Conservation (phyloP, 2,113 vertebrate genomes). For the Tonatia bakeri region DNA sequence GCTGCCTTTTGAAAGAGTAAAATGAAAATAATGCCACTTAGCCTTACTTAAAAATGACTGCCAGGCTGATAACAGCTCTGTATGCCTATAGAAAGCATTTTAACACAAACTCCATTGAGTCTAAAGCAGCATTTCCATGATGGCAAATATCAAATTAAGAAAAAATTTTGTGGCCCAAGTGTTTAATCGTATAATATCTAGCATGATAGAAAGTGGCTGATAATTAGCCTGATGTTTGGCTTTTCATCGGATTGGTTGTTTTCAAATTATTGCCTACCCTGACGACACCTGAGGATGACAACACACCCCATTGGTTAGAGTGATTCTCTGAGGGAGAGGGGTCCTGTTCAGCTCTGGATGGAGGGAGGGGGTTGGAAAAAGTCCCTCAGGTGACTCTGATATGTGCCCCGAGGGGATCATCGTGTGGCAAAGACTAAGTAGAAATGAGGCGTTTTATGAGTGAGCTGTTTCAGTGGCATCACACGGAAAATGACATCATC, state of each 20-base stretch:
- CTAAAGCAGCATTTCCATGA: neutral
- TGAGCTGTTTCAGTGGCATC: constrained; percentile 26
- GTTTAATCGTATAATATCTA: neutral
- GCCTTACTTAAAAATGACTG: neutral
- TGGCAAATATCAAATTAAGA: neutral
- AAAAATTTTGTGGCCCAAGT: neutral
- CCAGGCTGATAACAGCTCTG: neutral
- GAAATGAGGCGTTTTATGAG: constrained; percentile 71
- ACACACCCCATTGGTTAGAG: neutral
- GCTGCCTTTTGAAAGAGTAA: neutral
- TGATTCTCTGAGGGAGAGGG: neutral
- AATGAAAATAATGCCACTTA: neutral
- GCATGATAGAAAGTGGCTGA: neutral
- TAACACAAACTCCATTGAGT: neutral
- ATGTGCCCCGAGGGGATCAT: constrained; percentile 17
- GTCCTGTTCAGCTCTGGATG: neutral
- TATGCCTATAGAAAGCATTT: neutral
- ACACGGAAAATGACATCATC: constrained; percentile 64
- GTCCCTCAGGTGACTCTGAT: constrained; percentile 6
- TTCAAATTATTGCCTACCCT: constrained; percentile 22
- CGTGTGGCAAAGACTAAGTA: constrained; percentile 30
- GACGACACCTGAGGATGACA: neutral
- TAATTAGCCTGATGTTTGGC: constrained; percentile 28
- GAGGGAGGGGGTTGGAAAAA: neutral
- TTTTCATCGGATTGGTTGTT: constrained; percentile 31